phyloP scores from a whole-genome alignment of 2,888 invertebrate genomes.

The Ephialtes manifestator region DNA sequence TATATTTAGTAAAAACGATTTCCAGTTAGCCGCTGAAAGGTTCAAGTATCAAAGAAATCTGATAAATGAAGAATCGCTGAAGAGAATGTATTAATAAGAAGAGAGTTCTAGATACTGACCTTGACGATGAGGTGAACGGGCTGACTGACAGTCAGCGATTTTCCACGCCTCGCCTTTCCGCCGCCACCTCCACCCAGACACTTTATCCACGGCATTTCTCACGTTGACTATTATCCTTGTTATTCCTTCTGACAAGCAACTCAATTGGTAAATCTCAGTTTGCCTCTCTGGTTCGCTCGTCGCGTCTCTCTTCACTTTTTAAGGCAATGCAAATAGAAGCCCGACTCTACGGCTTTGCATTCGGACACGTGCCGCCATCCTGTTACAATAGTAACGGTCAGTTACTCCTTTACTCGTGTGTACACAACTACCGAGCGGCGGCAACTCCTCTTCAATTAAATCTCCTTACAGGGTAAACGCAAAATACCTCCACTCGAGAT shows the following conservation, averaged over 20 bases:
- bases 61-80: constrained; percentile 2
- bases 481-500: constrained; percentile 11
- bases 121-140: constrained; percentile 85
- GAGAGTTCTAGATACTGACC: constrained; percentile 75
- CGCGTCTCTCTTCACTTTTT: constrained; percentile 30
- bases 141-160: constrained; percentile 85
- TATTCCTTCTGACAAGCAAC: constrained; percentile 49
- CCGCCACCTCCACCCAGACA: constrained; percentile 84
- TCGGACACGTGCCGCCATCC: constrained; percentile 47
- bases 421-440: constrained; percentile 6
- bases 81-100: constrained; percentile 8
- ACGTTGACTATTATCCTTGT: constrained; percentile 69
- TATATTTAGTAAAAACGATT: too few species aligned
- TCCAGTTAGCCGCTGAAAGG: not conserved
- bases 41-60: not conserved
- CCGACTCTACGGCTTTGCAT: constrained; percentile 26
- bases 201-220: constrained; percentile 85
- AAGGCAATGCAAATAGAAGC: constrained; percentile 41
- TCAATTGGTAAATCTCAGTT: constrained; percentile 17
- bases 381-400: constrained; percentile 25
- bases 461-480: not conserved
- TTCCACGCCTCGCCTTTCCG: constrained; percentile 83
- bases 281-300: constrained; percentile 20
- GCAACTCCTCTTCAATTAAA: constrained; percentile 19
- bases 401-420: not conserved